Conservation (phyloP, 37 sponge, comb jelly and placozoan species). For the Petrosia ficiformis region DNA sequence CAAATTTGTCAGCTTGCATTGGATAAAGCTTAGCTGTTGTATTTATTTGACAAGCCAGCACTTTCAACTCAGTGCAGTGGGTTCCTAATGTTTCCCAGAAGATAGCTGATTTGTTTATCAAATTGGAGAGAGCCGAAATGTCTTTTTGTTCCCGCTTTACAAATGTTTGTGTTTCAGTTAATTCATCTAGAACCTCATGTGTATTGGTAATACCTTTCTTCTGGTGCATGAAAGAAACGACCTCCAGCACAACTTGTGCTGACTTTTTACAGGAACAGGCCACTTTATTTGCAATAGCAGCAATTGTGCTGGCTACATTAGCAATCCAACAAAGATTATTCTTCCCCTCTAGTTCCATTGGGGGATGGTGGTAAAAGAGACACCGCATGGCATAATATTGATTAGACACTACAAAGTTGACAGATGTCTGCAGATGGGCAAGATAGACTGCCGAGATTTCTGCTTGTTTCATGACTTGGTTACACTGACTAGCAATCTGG, state of each 20-base stretch:
- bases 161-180: no score
- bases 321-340: neutral
- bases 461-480: neutral
- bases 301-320: neutral
- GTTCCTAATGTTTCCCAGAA: neutral
- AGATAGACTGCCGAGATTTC: neutral
- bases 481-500: neutral
- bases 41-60: neutral
- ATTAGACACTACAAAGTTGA: neutral
- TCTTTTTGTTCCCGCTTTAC: neutral
- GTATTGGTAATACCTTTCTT: no score
- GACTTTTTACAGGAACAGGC: neutral
- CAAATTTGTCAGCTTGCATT: neutral
- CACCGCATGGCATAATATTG: neutral
- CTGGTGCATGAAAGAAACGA: neutral
- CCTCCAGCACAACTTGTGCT: neutral
- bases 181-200: no score
- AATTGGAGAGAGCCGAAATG: neutral
- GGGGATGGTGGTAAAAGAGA: neutral
- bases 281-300: neutral
- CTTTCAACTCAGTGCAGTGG: neutral
- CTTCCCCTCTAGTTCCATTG: neutral
- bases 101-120: neutral
- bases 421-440: neutral
- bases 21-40: neutral